Evolutionary conservation across 1,140 invertebrate genomes (phyloP), one percentile per base, ranked within the genome.

Genomic region (Adoxophyes honmai): DNA sequence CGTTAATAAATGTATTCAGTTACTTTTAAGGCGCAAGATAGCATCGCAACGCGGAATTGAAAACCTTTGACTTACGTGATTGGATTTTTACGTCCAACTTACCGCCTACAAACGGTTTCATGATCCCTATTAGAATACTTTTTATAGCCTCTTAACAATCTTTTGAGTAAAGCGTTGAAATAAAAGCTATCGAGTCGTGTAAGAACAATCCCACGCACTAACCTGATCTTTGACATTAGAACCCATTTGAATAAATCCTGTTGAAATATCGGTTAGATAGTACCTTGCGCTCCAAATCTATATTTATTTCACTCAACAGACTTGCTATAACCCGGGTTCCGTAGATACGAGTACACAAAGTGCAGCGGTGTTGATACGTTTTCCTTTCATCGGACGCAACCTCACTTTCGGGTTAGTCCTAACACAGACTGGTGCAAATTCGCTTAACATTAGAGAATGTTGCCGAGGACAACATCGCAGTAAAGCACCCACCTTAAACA

Each of bases 31-130:
- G 59, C 38, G 58, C 28, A 62, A 48, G 57, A 64, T 64, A 66
- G 48, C 52, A 68, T 66, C 57, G 16, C 15, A 55, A 61, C 57
- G 55, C 57, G 60, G 48, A 62, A 58, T 60, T 64, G 59, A 35
- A n/a, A 64, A 38, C 48, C 58, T 38, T 63, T 35, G 44, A 52
- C 35, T 58, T 60, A 72, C 66, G 66, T 72, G 64, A 72, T 58
- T 58, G 51, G 57, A 59, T 66, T 68, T 67, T 68, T 60, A 64
- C 58, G 52, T 48, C 55, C 28, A 16, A 52, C 54, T 57, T 61
- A 35, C 15, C 48, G 52, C 51, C 18, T 52, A 52, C 39, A 35
- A 28, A 4, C 28, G 7, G 42, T 18, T 13, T 48, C 42, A 48
- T 48, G 42, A 33, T 28, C 42, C 39, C 39, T 18, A 48, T 48